These are phyloP conservation scores for Rhadina sibilatrix DNA, from an alignment of 2,113 vertebrate genomes.

Conservation along the genomic window DNA sequence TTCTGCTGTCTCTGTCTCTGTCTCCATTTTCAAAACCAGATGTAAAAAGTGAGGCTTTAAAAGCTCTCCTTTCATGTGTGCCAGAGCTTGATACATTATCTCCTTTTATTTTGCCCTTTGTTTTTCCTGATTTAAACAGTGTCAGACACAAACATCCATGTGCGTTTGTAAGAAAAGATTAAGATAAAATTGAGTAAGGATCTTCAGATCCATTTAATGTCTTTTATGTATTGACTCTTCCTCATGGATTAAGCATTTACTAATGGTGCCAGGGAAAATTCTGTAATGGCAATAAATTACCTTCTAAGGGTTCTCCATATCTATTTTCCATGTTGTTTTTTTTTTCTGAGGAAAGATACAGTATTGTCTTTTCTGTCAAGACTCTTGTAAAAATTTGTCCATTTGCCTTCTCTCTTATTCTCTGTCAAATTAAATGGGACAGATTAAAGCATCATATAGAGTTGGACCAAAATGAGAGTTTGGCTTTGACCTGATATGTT, in stretches of 20 bases:
- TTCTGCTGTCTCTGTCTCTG: background rate
- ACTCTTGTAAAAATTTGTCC: background rate
- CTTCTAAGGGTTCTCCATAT: conserved; percentile 21
- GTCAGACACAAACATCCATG: background rate
- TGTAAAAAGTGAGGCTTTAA: background rate
- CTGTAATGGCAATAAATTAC: conserved; percentile 22
- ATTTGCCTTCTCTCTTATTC: background rate
- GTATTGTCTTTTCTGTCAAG: conserved; percentile 6
- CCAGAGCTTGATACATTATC: background rate
- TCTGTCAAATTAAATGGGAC: background rate
- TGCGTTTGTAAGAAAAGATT: background rate
- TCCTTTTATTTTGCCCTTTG: background rate
- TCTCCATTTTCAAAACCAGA: background rate
- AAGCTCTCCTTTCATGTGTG: background rate
- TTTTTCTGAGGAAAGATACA: background rate
- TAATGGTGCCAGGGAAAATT: conserved; percentile 20
- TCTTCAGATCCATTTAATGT: conserved; percentile 10
- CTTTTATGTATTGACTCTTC: conserved; percentile 5
- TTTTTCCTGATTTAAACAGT: background rate
- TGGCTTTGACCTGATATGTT: conserved; percentile 41
- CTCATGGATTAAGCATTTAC: background rate
- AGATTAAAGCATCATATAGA: background rate
- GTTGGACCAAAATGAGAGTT: conserved; percentile 7
- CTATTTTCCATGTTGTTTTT: conserved; percentile 8
- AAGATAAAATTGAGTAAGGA: conserved; percentile 8